Base-by-base conservation (phyloP, 2,888 invertebrate genomes). In the Helleia helle region DNA sequence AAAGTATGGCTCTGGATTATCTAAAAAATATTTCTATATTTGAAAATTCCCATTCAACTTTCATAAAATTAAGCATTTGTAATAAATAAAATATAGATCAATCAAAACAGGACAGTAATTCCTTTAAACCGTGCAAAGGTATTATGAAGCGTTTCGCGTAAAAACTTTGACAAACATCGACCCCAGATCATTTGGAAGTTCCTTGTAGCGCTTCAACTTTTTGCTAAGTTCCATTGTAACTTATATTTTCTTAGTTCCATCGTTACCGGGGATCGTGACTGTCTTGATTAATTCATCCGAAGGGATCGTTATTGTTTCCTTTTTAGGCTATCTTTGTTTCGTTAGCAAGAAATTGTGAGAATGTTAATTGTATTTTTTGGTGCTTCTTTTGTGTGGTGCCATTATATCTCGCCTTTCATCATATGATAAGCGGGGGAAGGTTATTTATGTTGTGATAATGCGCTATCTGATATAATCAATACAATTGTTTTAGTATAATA, bases 201-300 rank as follows among this genome's bases (percentile, higher is more conserved):
- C 44, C 44, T 49, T 44, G 48, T 47, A 48, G 50, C 53, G 50
- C 50, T 56, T 49, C 42, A 48, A 53, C 47, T 71, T 66, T 51
- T 48, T 45, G 49, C 48, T 49, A 65, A 68, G 59, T 70, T 67
- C 56, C 58, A 63, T 56, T 47, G 40, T 42, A 62, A 66, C 60
- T 68, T 71, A 67, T 68, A 70, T 72, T 67, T 65, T 65, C 52
- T 50, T 56, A 56, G 63, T 66, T 51, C 66, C 62, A 62, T 79
- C 81, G 65, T 81, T 81, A 80, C 64, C 47, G 51, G 40, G 52
- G 66, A 70, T 72, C 81, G 80, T 83, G 81, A 79, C 76, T 70
- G 49, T 51, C 65, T 63, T 71, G 72, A 79, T 81, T 79, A 80
- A 80, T 79, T 74, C 69, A 69, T 67, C 58, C 51, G 44, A 54